phyloP scores from a whole-genome alignment of 2,113 vertebrate species.

The Solenodon paradoxus region DNA sequence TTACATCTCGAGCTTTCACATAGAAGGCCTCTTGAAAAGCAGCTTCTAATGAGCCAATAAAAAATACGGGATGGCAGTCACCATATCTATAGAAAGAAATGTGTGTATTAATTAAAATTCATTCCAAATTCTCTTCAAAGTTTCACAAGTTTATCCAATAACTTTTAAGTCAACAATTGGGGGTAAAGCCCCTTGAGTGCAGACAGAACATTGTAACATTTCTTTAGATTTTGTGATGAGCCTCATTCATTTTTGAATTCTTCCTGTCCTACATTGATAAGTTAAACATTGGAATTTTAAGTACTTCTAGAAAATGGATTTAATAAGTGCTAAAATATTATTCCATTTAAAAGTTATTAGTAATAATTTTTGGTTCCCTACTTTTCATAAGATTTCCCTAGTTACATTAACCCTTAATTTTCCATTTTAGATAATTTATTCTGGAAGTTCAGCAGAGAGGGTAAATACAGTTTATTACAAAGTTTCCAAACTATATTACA shows the following conservation, averaged over 20 bases:
- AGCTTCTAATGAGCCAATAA: slow-evolving; percentile 98
- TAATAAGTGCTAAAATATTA: slow-evolving; percentile 34
- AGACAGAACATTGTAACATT: slow-evolving; percentile 30
- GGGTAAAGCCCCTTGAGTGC: neutral
- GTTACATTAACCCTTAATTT: slow-evolving; percentile 40
- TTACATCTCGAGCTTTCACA: slow-evolving; percentile 99
- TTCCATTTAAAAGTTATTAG: slow-evolving; percentile 15
- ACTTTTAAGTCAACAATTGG: slow-evolving; percentile 18
- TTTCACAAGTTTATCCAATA: slow-evolving; percentile 36
- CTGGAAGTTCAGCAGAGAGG: neutral
- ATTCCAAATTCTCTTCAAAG: slow-evolving; percentile 52
- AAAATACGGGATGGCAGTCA: slow-evolving; percentile 99
- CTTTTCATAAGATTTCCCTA: neutral
- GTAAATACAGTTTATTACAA: neutral
- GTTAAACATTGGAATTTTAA: slow-evolving; percentile 24
- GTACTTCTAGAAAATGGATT: neutral
- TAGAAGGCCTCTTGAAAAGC: slow-evolving; percentile 99
- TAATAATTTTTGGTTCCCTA: neutral
- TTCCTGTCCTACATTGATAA: neutral
- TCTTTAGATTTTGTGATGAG: neutral
- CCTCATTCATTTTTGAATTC: slow-evolving; percentile 8
- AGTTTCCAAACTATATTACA: slow-evolving; percentile 16
- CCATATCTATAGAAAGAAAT: slow-evolving; percentile 90
- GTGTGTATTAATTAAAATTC: slow-evolving; percentile 50
- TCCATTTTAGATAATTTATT: slow-evolving; percentile 44